Evolutionary conservation across 2,888 invertebrate species (phyloP).

Genomic region (Eristalinus sepulchralis): DNA sequence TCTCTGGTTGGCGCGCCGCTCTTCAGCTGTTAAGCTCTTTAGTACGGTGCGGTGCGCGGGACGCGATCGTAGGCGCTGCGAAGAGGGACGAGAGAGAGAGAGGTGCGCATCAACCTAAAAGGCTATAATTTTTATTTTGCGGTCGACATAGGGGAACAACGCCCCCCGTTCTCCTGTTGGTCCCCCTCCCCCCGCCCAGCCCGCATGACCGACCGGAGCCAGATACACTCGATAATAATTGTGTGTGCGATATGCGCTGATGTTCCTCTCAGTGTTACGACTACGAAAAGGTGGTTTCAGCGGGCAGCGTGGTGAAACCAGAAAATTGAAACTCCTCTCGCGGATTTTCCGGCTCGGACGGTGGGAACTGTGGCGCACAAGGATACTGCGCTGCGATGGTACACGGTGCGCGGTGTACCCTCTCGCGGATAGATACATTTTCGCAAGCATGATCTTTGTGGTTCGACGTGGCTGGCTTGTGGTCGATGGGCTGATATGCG

Average conservation of each 20-base stretch:
- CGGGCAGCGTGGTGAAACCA: conserved; percentile 38
- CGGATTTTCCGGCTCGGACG: conserved; percentile 33
- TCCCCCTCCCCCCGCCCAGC: background rate
- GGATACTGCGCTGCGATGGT: background rate
- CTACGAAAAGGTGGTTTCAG: conserved; percentile 66
- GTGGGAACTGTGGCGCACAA: conserved; percentile 51
- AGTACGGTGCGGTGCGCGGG: background rate
- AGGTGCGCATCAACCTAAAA: conserved; percentile 43
- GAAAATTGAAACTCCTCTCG: conserved; percentile 62
- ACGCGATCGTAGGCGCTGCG: background rate
- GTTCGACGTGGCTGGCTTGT: conserved; percentile 9
- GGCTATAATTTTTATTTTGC: conserved; percentile 69
- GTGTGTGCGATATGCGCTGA: conserved; percentile 69
- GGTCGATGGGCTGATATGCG: conserved; percentile 12
- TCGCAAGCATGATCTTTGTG: conserved; percentile 41
- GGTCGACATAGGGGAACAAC: conserved; percentile 68
- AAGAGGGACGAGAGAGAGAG: background rate
- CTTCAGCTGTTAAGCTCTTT: background rate
- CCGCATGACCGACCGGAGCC: background rate
- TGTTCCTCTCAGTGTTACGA: conserved; percentile 65
- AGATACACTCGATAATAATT: conserved; percentile 65
- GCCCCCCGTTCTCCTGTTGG: conserved; percentile 38
- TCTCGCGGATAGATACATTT: conserved; percentile 41
- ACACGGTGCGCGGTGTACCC: background rate
- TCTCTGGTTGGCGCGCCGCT: no score